Base-by-base conservation (phyloP, 2,888 invertebrate genomes). In the Drosophila multiciliata region DNA sequence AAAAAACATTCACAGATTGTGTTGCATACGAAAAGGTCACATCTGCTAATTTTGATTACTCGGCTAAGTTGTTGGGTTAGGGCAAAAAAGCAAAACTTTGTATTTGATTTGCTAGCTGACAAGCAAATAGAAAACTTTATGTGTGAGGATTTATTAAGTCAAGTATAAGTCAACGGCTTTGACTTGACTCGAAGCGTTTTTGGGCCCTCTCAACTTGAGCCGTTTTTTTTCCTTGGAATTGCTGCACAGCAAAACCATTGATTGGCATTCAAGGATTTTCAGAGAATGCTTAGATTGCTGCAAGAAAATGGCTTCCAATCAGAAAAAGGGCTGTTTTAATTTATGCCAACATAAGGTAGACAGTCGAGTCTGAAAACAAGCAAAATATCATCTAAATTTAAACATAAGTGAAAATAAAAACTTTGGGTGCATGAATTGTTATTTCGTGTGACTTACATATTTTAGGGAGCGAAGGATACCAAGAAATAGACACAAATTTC, bases 21-120 rank as follows among this genome's bases (percentile, higher is more conserved):
- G 72, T 74, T 82, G 80, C 82, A 82, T 82, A 15, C 17, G 23
- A 49, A 49, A 64, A 49, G 60, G 64, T 55, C 77, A 66, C 87
- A 87, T 73, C 79, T 87, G 85, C 74, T 72, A 74, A 66, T 73
- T 87, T 86, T 85, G 85, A 87, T 87, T 79, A 79, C 77, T 74
- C 76, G 35, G 33, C 57, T 65, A 29, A 49, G 48, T 38, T 52
- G 36, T 38, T 52, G 36, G 38, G 29, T 20, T 26, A 29, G 32
- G 20, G n/a, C 3, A n/a, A 69, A 66, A 15, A 42, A 20, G 7
- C 0, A 23, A 45, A 79, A 70, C 9, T 52, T 50, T 59, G 45
- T 64, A 65, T 75, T 78, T 78, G 54, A 73, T 74, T 80, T 70
- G 63, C 55, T 32, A 17, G 52, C 38, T 36, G 29, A 48, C 23